Evolutionary conservation across 2,113 vertebrate genomes (phyloP).

Genomic region (Centrocercus urophasianus): DNA sequence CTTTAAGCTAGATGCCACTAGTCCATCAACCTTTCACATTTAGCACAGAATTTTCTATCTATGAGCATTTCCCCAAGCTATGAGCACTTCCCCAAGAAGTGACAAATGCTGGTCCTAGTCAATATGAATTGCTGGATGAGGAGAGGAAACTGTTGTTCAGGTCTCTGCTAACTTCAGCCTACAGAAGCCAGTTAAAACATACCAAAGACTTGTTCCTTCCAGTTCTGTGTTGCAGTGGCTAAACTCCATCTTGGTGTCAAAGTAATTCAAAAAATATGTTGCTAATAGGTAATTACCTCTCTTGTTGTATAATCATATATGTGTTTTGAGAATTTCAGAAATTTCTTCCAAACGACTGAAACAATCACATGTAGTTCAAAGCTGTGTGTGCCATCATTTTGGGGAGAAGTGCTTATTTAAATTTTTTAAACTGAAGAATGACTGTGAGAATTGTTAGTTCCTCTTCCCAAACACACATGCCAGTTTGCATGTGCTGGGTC

Average conservation of each 20-base stretch:
- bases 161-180: background rate
- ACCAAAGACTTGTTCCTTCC: background rate
- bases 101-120: background rate
- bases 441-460: background rate
- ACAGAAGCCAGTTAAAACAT: background rate
- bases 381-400: accelerated
- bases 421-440: background rate
- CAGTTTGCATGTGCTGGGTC: background rate
- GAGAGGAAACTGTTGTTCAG: background rate
- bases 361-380: accelerated
- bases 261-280: background rate
- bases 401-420: background rate
- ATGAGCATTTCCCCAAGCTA: background rate
- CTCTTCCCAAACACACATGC: accelerated
- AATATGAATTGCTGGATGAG: background rate
- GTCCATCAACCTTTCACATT: background rate
- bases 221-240: background rate
- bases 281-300: background rate
- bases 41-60: background rate
- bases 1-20: background rate
- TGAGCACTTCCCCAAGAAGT: background rate
- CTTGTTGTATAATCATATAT: accelerated
- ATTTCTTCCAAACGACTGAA: background rate
- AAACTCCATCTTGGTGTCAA: background rate
- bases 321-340: background rate